Evolutionary conservation across 2,888 invertebrate species (phyloP), one percentile per base, ranked within the genome.

Genomic region (Stenichneumon culpator): DNA sequence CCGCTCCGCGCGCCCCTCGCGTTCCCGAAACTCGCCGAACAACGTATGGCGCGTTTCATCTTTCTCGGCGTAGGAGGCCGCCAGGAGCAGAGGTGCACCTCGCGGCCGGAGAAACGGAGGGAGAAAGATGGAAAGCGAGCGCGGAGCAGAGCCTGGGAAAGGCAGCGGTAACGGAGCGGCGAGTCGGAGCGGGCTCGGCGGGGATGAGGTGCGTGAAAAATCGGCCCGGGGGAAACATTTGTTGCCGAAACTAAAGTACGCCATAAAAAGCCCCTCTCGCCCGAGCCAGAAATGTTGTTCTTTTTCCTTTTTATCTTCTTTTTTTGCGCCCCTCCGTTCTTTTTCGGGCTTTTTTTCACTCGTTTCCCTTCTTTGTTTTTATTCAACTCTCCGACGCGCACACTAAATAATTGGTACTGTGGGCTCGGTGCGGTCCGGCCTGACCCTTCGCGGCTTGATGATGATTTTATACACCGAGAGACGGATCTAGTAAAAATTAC

Each of bases 231-330:
- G 82, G 85, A 86, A 82, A 83, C 85, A 86, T 86, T 86, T 77
- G 85, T 86, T 86, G 82, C 77, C 82, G 82, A 86, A 86, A 82
- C 82, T 82, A 82, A 86, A 86, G 82, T 80, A 86, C 85, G 79
- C 85, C 85, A 86, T 86, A 80, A 86, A 86, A 86, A 86, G 77
- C 75, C 57, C 28, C 79, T 79, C 65, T 63, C 36, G 60, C 60
- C 39, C 47, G 67, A 67, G 52, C 82, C 72, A 32, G 65, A 72
- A 80, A 86, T 80, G 68, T 77, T 72, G 70, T 78, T 36, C 63
- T 78, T 73, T 73, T 60, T 50, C 28, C 28, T 75, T 79, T 79
- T 75, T 39, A 39, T 11, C 11, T 39, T 39, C 11, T 36, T 36
- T 36, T 39, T 39, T 39, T 9, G 0, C 32, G 3, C 32, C 19